Evolutionary conservation across 2,797 vertebrate species (phyloP).

Genomic region (Pipistrellus pygmaeus): DNA sequence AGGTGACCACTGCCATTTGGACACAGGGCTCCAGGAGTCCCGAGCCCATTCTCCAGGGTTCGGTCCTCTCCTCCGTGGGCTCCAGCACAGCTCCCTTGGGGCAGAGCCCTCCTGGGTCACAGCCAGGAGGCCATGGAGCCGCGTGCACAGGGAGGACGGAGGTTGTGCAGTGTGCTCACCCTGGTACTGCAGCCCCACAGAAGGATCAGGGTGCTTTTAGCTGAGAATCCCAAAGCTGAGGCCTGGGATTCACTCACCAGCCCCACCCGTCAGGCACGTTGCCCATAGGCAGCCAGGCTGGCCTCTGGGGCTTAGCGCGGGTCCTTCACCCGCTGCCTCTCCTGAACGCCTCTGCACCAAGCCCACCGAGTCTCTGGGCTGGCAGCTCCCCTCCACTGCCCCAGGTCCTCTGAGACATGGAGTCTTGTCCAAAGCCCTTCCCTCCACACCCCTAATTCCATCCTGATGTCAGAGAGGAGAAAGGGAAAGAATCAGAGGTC

Average conservation of each 20-base stretch:
- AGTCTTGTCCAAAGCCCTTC: background rate
- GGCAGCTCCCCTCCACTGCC: background rate
- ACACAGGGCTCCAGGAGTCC: background rate
- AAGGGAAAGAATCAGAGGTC: background rate
- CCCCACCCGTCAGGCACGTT: background rate
- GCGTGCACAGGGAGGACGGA: background rate
- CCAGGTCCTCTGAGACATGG: background rate
- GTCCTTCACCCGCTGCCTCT: background rate
- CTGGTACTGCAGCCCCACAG: background rate
- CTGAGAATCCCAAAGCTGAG: background rate
- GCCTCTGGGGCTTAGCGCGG: background rate
- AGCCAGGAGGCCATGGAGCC: background rate
- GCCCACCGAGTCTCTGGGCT: background rate
- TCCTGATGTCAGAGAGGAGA: background rate
- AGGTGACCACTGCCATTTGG: background rate
- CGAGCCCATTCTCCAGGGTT: background rate
- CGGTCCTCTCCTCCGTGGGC: background rate
- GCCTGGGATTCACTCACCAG: background rate
- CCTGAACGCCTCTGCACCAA: background rate
- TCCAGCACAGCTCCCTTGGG: background rate
- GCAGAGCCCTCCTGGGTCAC: background rate
- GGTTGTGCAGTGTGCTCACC: background rate
- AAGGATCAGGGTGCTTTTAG: background rate
- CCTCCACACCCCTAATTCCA: background rate
- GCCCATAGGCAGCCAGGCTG: background rate